phyloP scores from a whole-genome alignment of 1,140 invertebrate genomes.

The Penaeus vannamei region DNA sequence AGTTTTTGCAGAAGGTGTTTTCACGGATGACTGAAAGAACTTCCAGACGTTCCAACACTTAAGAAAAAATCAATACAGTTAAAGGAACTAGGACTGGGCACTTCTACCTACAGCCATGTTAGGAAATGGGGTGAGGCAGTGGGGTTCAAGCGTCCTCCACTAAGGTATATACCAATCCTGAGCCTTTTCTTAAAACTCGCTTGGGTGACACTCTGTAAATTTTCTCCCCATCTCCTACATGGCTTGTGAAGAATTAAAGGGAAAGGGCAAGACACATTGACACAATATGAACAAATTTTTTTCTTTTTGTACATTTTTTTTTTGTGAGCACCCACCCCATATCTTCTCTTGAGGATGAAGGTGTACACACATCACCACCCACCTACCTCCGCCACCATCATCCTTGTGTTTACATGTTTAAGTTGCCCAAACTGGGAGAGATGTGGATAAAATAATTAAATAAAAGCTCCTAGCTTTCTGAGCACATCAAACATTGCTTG shows the following conservation, averaged over 20 bases:
- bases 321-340: constrained; percentile 65
- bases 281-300: constrained; percentile 66
- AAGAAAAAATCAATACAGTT: constrained; percentile 52
- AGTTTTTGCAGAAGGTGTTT: constrained; percentile 54
- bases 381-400: constrained; percentile 48
- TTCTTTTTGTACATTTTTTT: constrained; percentile 66
- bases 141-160: constrained; percentile 44
- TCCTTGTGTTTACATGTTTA: constrained; percentile 35
- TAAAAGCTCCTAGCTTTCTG: constrained; percentile 31
- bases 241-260: constrained; percentile 50
- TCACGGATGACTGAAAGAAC: constrained; percentile 58
- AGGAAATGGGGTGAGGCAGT: constrained; percentile 41
- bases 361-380: constrained; percentile 64
- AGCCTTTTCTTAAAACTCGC: neutral
- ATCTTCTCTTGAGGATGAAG: constrained; percentile 61
- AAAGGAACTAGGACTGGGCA: constrained; percentile 55
- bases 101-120: constrained; percentile 58
- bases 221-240: constrained; percentile 41
- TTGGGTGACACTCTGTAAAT: neutral
- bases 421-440: neutral
- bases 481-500: constrained; percentile 5
- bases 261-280: constrained; percentile 60
- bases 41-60: constrained; percentile 62
- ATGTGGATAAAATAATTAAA: neutral
- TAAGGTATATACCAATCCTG: constrained; percentile 11